Percentiles rank a stretch among this genome's conserved stretches.
phyloP scores from a whole-genome alignment of 1,140 invertebrate species.

The Tenebrio molitor region DNA sequence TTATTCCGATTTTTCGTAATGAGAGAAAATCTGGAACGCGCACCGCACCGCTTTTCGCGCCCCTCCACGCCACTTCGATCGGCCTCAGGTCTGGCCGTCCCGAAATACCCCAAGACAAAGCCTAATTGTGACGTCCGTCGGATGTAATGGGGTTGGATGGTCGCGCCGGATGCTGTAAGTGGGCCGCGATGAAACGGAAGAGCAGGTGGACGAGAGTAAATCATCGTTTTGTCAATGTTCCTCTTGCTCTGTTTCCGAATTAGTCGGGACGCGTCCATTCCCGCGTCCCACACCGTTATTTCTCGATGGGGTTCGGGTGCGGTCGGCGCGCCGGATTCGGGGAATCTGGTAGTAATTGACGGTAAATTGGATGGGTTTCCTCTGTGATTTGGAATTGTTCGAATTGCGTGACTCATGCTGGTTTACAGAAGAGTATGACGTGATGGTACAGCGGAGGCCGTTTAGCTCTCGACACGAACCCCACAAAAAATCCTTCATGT shows the following conservation, averaged over 20 bases:
- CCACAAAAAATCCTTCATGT: too few relatives aligned
- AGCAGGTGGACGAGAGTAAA: slow-evolving; percentile 60
- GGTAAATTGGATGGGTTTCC: slow-evolving; percentile 5
- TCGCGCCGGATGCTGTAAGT: slow-evolving; percentile 53
- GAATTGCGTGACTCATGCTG: slow-evolving; percentile 33
- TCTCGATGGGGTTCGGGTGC: too few relatives aligned
- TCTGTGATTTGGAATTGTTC: slow-evolving; percentile 17
- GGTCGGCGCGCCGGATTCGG: too few relatives aligned
- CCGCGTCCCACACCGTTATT: too few relatives aligned
- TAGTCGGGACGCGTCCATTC: too few relatives aligned
- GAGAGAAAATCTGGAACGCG: slow-evolving; percentile 32
- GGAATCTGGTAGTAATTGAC: slow-evolving; percentile 3
- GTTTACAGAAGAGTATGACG: slow-evolving; percentile 1
- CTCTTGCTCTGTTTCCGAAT: not conserved
- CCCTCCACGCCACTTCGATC: too few relatives aligned
- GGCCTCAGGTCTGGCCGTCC: not conserved
- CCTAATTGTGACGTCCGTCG: slow-evolving; percentile 4
- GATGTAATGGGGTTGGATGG: slow-evolving; percentile 3
- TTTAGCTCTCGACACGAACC: not conserved
- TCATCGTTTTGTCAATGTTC: slow-evolving; percentile 48
- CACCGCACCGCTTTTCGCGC: too few relatives aligned
- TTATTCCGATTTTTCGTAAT: slow-evolving; percentile 30
- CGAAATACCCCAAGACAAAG: slow-evolving; percentile 11
- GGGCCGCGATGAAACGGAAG: slow-evolving; percentile 60
- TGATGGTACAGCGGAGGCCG: not conserved